These are phyloP conservation scores for Tricholaema leucomelas DNA, from an alignment of 2,113 vertebrate species.

Conservation along the genomic window DNA sequence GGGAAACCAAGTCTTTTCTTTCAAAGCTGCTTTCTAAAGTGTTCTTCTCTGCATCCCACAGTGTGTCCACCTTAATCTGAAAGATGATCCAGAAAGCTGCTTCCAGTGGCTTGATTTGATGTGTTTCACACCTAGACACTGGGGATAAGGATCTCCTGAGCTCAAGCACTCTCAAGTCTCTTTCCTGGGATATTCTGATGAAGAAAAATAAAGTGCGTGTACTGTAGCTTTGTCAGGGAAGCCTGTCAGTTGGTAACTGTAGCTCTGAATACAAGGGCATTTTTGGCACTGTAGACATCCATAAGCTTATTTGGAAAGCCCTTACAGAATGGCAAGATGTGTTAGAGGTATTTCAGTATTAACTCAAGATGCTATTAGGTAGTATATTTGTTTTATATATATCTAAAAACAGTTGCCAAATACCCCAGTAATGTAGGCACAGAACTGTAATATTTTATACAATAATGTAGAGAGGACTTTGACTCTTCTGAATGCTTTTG, in stretches of 20 bases:
- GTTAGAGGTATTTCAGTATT: background rate
- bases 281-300: background rate
- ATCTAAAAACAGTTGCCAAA: background rate
- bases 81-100: background rate
- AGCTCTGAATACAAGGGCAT: background rate
- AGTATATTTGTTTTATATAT: background rate
- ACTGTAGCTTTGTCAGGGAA: background rate
- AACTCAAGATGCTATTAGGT: background rate
- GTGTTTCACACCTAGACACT: background rate
- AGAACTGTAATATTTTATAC: background rate
- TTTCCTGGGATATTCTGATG: background rate
- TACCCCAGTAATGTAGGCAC: background rate
- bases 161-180: background rate
- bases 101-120: background rate
- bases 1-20: background rate
- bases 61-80: background rate
- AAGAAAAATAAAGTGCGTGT: background rate
- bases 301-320: background rate
- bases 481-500: background rate
- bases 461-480: background rate
- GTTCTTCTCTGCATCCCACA: background rate
- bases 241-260: background rate
- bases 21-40: background rate
- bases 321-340: background rate
- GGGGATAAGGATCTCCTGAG: background rate